Evolutionary conservation across 1,140 invertebrate species (phyloP), one percentile per base, ranked within the genome.

Genomic region (Caenorhabditis latens): DNA sequence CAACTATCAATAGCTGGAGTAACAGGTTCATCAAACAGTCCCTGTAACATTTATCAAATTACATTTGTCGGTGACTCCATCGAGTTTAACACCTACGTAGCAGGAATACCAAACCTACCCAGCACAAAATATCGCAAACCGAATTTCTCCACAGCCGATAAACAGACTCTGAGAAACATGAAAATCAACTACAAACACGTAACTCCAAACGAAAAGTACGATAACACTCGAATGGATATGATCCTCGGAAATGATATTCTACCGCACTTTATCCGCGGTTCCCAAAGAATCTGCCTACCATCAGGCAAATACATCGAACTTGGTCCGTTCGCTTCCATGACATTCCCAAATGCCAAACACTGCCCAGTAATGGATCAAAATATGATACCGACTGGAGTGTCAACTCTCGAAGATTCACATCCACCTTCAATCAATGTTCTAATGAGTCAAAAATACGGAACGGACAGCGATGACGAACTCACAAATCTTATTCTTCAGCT

Each of bases 191-290:
- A 9, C 21, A 65, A 32, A 16, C 7, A 65, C 32, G 7, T 16
- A 13, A 24, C 8, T 11, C 8, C 50, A 16, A 16, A 9, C 14
- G 9, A 16, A 50, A 1, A 16, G 1, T 50, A 16, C 14, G 9
- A 16, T 11, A 50, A 50, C 50, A 50, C 8, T 9, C 50, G 9
- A 16, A 65, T 65, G 21, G 63, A 65, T 16, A 32, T 65, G 21
- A 65, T 65, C 63, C 40, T 65, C 11, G 63, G 63, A 65, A 65
- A 65, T 16, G 63, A 65, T 24, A 65, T 65, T 65, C 7, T 40
- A 5, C 63, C 63, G 40, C 32, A 40, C 16, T 16, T 65, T 40
- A 32, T 32, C 21, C 24, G 32, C 24, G 19, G 16, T 40, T 32
- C 63, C 4, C 9, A 32, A 40, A 32, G 63, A 40, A 40, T 65